phyloP scores from a whole-genome alignment of 53 echinoderm and acorn worm species.

The Holothuria scabra region DNA sequence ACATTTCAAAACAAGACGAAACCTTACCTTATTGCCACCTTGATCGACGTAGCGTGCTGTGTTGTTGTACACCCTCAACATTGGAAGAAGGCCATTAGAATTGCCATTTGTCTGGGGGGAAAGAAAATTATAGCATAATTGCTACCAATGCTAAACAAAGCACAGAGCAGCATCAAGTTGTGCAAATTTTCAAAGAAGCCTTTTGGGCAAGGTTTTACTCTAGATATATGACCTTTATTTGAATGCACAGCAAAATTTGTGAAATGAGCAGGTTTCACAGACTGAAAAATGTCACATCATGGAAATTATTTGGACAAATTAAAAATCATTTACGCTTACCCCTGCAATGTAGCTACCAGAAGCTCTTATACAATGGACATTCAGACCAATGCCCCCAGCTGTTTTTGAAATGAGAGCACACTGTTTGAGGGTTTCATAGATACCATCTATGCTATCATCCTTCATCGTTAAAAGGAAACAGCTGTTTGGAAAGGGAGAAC shows the following conservation, averaged over 20 bases:
- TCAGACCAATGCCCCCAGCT: constrained; percentile 92
- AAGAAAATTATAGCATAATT: constrained; percentile 25
- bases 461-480: constrained; percentile 86
- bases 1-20: no score
- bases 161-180: no score
- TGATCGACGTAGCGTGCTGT: constrained; percentile 97
- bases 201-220: no score
- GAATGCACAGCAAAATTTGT: no score
- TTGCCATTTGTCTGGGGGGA: constrained; percentile 82
- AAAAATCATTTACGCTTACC: constrained; percentile 53
- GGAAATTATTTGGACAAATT: not conserved
- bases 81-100: constrained; percentile 92
- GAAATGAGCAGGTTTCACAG: no score
- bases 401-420: constrained; percentile 96
- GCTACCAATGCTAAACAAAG: no score
- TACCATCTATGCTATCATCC: constrained; percentile 95
- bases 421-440: constrained; percentile 95
- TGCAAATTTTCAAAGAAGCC: no score
- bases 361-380: constrained; percentile 88
- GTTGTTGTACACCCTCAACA: constrained; percentile 96
- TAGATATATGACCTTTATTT: no score
- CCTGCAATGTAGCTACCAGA: constrained; percentile 97
- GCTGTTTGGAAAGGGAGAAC: constrained; percentile 49
- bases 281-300: not conserved
- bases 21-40: constrained; percentile 92